Evolutionary conservation across 2,113 vertebrate genomes (phyloP).

Genomic region (Gorsachius goisagi): DNA sequence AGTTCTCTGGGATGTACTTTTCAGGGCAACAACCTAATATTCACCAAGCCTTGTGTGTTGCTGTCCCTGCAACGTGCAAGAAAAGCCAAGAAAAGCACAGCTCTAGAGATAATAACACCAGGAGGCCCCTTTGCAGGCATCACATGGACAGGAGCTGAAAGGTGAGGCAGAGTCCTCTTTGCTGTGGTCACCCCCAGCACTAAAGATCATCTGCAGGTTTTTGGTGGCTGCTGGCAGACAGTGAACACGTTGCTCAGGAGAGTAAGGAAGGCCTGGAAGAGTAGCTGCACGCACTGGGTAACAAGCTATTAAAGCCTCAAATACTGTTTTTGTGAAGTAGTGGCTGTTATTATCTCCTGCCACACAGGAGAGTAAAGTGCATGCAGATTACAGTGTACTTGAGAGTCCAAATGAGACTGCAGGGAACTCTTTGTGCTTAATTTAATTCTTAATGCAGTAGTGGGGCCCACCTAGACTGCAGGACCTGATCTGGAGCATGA

Average conservation of each 20-base stretch:
- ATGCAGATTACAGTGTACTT: not conserved
- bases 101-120: not conserved
- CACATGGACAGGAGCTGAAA: not conserved
- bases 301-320: not conserved
- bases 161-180: not conserved
- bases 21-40: not conserved
- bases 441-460: not conserved
- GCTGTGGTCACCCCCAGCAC: not conserved
- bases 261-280: not conserved
- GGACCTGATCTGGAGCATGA: not conserved
- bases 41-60: not conserved
- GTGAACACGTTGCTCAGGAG: rapidly evolving
- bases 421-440: not conserved
- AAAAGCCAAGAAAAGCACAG: not conserved
- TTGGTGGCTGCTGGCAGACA: not conserved
- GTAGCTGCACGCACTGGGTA: not conserved
- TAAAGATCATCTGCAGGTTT: not conserved
- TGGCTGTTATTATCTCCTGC: not conserved
- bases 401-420: not conserved
- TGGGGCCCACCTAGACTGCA: not conserved
- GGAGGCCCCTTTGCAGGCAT: not conserved
- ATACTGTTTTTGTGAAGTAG: not conserved
- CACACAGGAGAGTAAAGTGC: not conserved
- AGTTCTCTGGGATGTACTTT: not conserved
- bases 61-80: not conserved